phyloP scores from a whole-genome alignment of 2,797 vertebrate species.

The Sebastes trivittatus region DNA sequence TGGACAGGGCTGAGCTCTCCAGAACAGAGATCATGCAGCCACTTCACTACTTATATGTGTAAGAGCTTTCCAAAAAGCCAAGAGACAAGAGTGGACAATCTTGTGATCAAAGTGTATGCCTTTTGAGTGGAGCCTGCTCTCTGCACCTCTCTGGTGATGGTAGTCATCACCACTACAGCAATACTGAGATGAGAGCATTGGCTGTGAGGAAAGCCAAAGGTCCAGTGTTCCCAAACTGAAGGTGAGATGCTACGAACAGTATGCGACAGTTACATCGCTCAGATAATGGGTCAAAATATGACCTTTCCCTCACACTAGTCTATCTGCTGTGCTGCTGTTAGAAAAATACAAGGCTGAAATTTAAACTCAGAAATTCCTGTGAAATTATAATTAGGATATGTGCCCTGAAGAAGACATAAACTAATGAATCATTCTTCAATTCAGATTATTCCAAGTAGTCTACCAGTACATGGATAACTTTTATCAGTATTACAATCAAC shows the following conservation, averaged over 20 bases:
- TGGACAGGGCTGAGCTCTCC: conserved; percentile 35
- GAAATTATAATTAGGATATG: not conserved
- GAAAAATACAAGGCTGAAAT: not conserved
- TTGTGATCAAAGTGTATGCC: conserved; percentile 46
- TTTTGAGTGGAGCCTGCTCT: conserved; percentile 28
- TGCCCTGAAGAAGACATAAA: not conserved
- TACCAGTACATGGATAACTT: not conserved
- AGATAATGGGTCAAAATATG: not conserved
- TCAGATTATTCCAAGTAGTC: not conserved
- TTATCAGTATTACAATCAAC: not conserved
- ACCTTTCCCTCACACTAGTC: not conserved
- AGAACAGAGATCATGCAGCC: conserved; percentile 46
- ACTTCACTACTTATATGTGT: conserved; percentile 50
- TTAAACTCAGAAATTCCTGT: not conserved
- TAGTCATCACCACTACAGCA: conserved; percentile 6
- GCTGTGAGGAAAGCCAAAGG: conserved; percentile 5
- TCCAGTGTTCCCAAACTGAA: not conserved
- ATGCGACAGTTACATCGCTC: not conserved
- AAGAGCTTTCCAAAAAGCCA: conserved; percentile 44
- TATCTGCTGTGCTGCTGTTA: not conserved
- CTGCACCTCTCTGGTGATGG: conserved; percentile 34
- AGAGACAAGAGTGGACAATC: conserved; percentile 37
- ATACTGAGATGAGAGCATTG: conserved; percentile 28
- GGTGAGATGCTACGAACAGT: not conserved
- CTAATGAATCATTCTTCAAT: not conserved